Conservation (phyloP, 2,888 invertebrate species). For the Lepidochrysops patricia region DNA sequence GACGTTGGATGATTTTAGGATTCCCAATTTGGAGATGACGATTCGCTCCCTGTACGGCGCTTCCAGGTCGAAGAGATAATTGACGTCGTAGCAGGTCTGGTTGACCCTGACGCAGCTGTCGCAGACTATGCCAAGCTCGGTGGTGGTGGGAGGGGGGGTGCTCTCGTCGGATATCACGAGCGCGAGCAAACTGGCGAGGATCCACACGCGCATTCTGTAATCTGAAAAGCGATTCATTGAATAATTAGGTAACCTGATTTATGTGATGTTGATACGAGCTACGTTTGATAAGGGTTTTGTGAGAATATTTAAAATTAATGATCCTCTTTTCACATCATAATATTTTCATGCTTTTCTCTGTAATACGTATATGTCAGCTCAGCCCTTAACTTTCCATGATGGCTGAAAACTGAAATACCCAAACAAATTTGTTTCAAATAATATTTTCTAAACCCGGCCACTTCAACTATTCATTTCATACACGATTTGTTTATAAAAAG, state of each 20-base stretch:
- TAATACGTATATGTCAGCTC: not conserved
- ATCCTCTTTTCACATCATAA: too few relatives aligned
- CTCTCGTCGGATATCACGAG: constrained; percentile 28
- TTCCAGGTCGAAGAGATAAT: constrained; percentile 42
- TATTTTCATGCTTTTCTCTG: too few relatives aligned
- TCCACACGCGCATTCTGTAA: constrained; percentile 33
- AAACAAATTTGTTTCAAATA: too few relatives aligned
- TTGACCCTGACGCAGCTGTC: constrained; percentile 41
- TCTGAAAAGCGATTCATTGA: constrained; percentile 22
- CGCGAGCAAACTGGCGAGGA: constrained; percentile 30
- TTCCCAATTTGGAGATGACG: constrained; percentile 48
- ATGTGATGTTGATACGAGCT: not conserved
- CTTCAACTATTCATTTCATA: too few relatives aligned
- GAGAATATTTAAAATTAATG: not conserved
- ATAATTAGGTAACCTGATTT: not conserved
- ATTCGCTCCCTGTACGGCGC: constrained; percentile 47
- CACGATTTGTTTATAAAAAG: too few relatives aligned
- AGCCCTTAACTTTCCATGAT: not conserved
- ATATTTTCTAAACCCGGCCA: too few relatives aligned
- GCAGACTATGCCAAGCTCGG: constrained; percentile 26
- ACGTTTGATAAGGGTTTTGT: not conserved
- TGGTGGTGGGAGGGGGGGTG: not conserved
- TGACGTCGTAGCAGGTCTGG: constrained; percentile 43
- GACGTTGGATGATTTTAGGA: constrained; percentile 40
- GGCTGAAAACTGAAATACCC: too few relatives aligned